A percentile compares a stretch with the other conserved stretches of the same genome.
phyloP scores from a whole-genome alignment of 2,797 vertebrate species.

The Squalus acanthias region DNA sequence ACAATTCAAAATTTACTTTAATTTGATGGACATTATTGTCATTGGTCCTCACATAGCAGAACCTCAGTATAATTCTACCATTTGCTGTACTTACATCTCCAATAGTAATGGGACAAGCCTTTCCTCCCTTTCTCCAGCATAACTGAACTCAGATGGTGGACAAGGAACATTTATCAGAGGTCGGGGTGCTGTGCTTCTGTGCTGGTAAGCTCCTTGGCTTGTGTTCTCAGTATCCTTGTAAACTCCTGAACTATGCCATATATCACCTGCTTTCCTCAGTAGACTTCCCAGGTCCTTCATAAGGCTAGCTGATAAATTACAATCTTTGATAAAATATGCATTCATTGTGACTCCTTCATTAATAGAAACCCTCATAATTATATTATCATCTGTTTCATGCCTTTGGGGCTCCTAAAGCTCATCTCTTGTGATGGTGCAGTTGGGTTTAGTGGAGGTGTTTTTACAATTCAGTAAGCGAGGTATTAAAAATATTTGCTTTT shows the following conservation, averaged over 20 bases:
- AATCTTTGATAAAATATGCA: background rate
- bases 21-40: background rate
- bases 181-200: background rate
- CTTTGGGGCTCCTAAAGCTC: background rate
- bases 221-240: background rate
- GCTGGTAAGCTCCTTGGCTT: background rate
- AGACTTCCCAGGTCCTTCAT: background rate
- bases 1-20: background rate
- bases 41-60: background rate
- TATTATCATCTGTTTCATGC: background rate
- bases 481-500: no score
- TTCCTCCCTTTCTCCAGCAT: background rate
- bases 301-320: background rate
- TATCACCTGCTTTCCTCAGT: background rate
- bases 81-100: background rate
- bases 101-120: background rate
- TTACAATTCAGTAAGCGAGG: no score
- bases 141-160: background rate
- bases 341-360: background rate
- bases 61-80: background rate
- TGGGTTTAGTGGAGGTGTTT: no score
- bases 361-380: background rate
- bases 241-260: background rate
- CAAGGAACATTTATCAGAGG: background rate
- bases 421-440: background rate